phyloP scores from a whole-genome alignment of 2,113 vertebrate species.

The Uropsilus gracilis region DNA sequence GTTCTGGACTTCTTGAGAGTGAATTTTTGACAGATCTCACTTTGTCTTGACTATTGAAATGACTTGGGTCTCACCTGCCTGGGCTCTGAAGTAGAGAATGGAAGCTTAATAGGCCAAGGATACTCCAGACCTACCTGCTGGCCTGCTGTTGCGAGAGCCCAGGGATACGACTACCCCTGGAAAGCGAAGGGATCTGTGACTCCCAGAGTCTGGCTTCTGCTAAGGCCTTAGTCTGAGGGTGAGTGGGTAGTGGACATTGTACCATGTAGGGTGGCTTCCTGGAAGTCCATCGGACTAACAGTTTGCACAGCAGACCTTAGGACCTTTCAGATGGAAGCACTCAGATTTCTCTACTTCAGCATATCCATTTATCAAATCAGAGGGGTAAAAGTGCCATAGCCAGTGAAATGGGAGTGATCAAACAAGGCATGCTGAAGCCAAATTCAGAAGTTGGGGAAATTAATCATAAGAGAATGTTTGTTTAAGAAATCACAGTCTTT shows the following conservation, averaged over 20 bases:
- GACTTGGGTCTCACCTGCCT: background rate
- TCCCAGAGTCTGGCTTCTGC: background rate
- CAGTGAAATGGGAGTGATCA: background rate
- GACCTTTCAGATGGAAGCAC: background rate
- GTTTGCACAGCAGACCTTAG: background rate
- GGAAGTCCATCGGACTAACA: background rate
- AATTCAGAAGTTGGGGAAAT: background rate
- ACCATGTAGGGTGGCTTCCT: background rate
- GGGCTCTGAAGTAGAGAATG: background rate
- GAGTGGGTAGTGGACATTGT: background rate
- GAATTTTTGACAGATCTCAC: background rate
- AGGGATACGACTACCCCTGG: background rate
- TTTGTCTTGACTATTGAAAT: background rate
- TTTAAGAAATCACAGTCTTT: conserved; percentile 33
- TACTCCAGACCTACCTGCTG: background rate
- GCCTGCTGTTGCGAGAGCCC: background rate
- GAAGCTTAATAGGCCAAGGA: background rate
- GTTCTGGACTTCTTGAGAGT: background rate
- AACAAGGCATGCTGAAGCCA: background rate
- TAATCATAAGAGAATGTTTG: background rate
- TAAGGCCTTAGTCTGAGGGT: background rate
- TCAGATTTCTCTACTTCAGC: background rate
- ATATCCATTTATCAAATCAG: background rate
- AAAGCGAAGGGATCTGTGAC: background rate
- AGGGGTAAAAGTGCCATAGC: background rate